Conservation (phyloP, 2,797 vertebrate species). For the Toxotes lorentzi region DNA sequence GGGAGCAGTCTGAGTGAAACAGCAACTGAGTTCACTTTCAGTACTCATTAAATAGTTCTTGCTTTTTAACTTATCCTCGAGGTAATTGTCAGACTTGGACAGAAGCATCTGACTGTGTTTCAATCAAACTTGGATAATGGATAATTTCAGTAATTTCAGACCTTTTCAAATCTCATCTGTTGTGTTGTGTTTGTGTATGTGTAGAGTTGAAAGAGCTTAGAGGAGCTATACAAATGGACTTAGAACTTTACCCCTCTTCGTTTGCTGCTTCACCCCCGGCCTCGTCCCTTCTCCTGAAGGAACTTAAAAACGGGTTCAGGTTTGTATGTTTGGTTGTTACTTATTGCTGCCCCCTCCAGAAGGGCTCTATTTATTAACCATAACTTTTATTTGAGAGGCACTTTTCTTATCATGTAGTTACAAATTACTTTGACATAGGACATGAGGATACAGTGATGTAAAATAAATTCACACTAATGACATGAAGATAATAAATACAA, state of each 20-base stretch:
- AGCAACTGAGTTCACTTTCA: slow-evolving; percentile 1
- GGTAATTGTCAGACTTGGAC: slow-evolving; percentile 3
- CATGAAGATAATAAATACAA: neutral
- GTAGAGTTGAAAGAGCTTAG: slow-evolving; percentile 78
- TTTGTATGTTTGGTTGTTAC: slow-evolving; percentile 39
- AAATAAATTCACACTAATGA: neutral
- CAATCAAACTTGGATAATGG: neutral
- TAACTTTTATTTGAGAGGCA: no score
- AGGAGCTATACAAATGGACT: slow-evolving; percentile 70
- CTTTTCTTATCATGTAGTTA: neutral
- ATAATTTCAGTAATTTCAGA: neutral
- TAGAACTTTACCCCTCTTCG: slow-evolving; percentile 57
- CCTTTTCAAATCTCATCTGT: neutral
- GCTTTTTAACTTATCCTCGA: neutral
- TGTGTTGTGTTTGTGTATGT: slow-evolving; percentile 36
- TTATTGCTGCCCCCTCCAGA: neutral
- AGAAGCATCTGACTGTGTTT: slow-evolving; percentile 7
- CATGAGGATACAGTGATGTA: neutral
- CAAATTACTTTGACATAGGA: neutral
- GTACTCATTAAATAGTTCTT: neutral
- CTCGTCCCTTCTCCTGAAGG: slow-evolving; percentile 12
- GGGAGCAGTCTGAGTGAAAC: neutral
- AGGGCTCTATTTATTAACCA: neutral
- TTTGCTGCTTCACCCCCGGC: neutral
- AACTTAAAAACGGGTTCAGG: slow-evolving; percentile 51